These are phyloP conservation scores for Lithobates pipiens DNA, from an alignment of 2,797 vertebrate species.

Conservation along the genomic window DNA sequence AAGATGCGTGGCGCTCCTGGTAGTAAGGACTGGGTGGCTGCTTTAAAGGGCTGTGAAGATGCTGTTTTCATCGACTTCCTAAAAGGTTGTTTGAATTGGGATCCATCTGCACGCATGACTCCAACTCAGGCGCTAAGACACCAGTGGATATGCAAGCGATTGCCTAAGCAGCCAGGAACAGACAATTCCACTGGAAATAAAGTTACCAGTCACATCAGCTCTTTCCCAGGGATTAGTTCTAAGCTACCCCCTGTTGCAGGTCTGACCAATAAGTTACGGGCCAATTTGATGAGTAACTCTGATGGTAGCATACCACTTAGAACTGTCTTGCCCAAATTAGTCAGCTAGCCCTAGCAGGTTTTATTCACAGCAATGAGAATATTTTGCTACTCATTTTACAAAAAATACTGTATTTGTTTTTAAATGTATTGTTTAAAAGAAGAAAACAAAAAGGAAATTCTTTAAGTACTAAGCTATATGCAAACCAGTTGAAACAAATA, in stretches of 20 bases:
- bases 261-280: constrained; percentile 89
- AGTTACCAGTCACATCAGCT: constrained; percentile 81
- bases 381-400: constrained; percentile 48
- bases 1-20: constrained; percentile 91
- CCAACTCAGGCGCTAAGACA: constrained; percentile 91
- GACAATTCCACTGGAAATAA: constrained; percentile 85
- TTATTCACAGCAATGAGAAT: constrained; percentile 34
- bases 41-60: constrained; percentile 93
- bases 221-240: constrained; percentile 89
- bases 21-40: constrained; percentile 91
- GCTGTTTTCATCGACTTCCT: constrained; percentile 93
- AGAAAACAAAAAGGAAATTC: constrained; percentile 44
- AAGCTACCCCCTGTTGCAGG: constrained; percentile 85
- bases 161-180: constrained; percentile 79
- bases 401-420: constrained; percentile 55
- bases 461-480: constrained; percentile 63
- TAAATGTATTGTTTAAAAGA: constrained; percentile 65
- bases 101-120: constrained; percentile 88
- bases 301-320: constrained; percentile 87
- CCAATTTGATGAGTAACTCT: constrained; percentile 87
- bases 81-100: constrained; percentile 96
- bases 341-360: constrained; percentile 77
- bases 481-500: constrained; percentile 62
- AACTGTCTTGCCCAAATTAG: constrained; percentile 94
- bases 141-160: constrained; percentile 91